Evolutionary conservation across 2,113 vertebrate species (phyloP).

Genomic region (Tenebrosternarchus preto): DNA sequence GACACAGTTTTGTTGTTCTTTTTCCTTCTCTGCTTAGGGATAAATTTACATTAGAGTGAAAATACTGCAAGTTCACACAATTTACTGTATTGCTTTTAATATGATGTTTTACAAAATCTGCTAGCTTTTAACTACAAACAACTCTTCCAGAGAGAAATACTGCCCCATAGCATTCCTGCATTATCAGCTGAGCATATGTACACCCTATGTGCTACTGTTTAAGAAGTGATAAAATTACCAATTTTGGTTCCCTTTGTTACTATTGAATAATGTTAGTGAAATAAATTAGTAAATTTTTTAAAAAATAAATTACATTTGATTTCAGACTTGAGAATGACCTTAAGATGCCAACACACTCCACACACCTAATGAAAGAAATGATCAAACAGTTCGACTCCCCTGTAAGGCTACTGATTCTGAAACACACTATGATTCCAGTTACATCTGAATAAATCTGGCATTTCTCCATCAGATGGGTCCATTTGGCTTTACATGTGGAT

Average conservation of each 20-base stretch:
- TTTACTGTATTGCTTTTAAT: conserved; percentile 47
- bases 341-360: too few species aligned
- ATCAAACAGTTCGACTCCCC: too few species aligned
- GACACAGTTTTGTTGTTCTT: conserved; percentile 55
- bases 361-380: too few species aligned
- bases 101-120: conserved; percentile 10
- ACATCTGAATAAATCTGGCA: too few species aligned
- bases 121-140: not conserved
- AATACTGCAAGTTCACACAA: conserved; percentile 61
- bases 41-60: conserved; percentile 56
- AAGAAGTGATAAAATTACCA: not conserved
- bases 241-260: not conserved
- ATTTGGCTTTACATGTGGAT: too few species aligned
- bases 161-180: not conserved
- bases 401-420: too few species aligned
- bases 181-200: not conserved
- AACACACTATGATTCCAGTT: too few species aligned
- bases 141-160: not conserved
- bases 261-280: not conserved
- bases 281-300: not conserved
- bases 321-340: too few species aligned
- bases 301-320: not conserved
- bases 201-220: conserved; percentile 9
- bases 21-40: not conserved
- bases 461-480: too few species aligned